These are phyloP conservation scores for Sepiola atlantica DNA, from an alignment of 2,888 invertebrate genomes.

Conservation along the genomic window DNA sequence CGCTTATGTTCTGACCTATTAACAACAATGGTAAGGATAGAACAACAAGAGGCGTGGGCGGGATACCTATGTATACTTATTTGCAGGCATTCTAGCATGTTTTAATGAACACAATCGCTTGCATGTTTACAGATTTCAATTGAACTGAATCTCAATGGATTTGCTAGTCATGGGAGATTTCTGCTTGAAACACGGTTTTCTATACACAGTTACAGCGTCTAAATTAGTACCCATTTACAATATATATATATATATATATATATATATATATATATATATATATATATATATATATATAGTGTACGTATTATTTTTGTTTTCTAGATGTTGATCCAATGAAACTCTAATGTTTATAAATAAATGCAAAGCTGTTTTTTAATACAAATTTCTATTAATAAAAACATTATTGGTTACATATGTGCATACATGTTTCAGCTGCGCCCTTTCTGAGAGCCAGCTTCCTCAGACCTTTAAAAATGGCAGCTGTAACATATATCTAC, in stretches of 20 bases:
- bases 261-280: not conserved
- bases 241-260: conserved; percentile 32
- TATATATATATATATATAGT: not conserved
- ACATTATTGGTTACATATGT: too few relatives aligned
- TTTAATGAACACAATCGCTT: not conserved
- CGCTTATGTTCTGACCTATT: not conserved
- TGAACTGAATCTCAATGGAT: not conserved
- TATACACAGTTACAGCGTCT: not conserved
- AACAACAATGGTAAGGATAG: not conserved
- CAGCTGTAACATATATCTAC: too few relatives aligned
- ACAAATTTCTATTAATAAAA: too few relatives aligned
- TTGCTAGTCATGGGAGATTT: not conserved
- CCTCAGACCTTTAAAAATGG: too few relatives aligned
- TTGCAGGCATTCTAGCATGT: not conserved
- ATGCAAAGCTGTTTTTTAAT: too few relatives aligned
- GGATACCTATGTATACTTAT: not conserved
- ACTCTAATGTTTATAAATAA: too few relatives aligned
- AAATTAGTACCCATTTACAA: not conserved
- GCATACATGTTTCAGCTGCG: too few relatives aligned
- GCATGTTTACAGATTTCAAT: not conserved
- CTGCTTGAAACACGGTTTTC: not conserved
- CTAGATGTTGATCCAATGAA: too few relatives aligned
- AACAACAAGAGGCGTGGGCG: not conserved
- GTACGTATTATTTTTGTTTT: too few relatives aligned
- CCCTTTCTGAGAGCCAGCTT: too few relatives aligned